Conservation (phyloP, 2,888 invertebrate species). For the Leptinotarsa haldemani region DNA sequence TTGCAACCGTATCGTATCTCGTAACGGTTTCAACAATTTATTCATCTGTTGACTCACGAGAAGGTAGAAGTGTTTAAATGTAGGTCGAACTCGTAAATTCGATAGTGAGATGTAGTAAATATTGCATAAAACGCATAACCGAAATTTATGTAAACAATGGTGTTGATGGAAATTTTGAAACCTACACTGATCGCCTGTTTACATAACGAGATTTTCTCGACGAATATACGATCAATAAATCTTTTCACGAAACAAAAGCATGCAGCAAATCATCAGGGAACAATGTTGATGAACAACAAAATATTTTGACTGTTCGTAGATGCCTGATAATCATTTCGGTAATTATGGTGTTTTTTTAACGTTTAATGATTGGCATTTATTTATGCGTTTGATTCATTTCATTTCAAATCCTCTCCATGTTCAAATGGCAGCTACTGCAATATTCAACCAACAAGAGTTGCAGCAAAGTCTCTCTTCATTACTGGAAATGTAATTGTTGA, state of each 20-base stretch:
- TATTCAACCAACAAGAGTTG: too few relatives aligned
- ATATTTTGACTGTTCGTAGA: background rate
- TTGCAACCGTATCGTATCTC: constrained; percentile 6
- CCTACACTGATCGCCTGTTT: constrained; percentile 2
- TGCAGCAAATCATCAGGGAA: background rate
- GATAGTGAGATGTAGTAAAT: constrained; percentile 7
- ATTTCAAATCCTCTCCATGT: too few relatives aligned
- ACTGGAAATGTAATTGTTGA: too few relatives aligned
- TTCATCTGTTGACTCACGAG: constrained; percentile 11
- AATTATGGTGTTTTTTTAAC: too few relatives aligned
- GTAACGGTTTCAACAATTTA: constrained; percentile 14
- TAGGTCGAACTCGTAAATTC: constrained; percentile 15
- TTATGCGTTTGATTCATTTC: too few relatives aligned
- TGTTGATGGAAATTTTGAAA: background rate
- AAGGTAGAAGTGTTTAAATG: constrained; percentile 8
- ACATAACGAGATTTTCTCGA: background rate
- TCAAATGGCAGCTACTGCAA: too few relatives aligned
- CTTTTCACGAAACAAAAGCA: background rate
- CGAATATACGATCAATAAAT: background rate
- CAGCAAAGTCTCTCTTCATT: too few relatives aligned
- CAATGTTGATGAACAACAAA: background rate
- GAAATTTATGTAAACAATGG: constrained; percentile 19
- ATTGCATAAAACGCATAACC: constrained; percentile 17
- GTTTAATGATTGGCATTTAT: too few relatives aligned
- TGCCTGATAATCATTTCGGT: too few relatives aligned